Percentiles rank a stretch among this genome's conserved stretches.
phyloP scores from a whole-genome alignment of 2,113 vertebrate genomes.

The Catagonus wagneri region DNA sequence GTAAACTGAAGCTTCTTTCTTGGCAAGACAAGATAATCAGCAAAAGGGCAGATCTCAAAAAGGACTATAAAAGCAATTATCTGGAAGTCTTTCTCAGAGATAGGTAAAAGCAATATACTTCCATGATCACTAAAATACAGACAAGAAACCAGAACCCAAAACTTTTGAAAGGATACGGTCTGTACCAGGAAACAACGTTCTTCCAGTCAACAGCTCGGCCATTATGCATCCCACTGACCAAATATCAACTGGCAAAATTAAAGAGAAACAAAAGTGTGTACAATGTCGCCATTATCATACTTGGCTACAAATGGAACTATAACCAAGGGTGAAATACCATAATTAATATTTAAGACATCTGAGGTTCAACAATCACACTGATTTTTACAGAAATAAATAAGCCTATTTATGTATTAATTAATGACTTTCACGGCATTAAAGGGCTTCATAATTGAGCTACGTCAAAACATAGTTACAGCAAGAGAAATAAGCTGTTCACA shows the following conservation, averaged over 20 bases:
- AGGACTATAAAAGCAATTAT: slow-evolving; percentile 54
- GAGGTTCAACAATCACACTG: slow-evolving; percentile 2
- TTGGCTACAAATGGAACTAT: background rate
- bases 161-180: slow-evolving; percentile 97
- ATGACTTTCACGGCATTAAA: background rate
- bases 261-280: slow-evolving; percentile 73
- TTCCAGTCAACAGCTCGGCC: slow-evolving; percentile 98
- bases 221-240: slow-evolving; percentile 99
- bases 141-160: slow-evolving; percentile 41
- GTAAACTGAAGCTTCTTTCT: background rate
- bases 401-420: background rate
- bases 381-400: slow-evolving; percentile 33
- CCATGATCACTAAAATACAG: slow-evolving; percentile 36
- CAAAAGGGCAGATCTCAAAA: slow-evolving; percentile 47
- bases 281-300: background rate
- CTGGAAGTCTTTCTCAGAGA: slow-evolving; percentile 18
- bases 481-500: slow-evolving; percentile 6
- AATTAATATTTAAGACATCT: background rate
- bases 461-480: slow-evolving; percentile 19
- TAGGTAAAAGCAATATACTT: background rate
- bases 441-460: background rate
- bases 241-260: slow-evolving; percentile 94
- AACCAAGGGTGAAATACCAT: background rate
- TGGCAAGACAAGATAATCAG: background rate
- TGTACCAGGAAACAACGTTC: slow-evolving; percentile 97